These are phyloP conservation scores for Vulpes lagopus DNA, from an alignment of 2,113 vertebrate genomes.

Conservation along the genomic window DNA sequence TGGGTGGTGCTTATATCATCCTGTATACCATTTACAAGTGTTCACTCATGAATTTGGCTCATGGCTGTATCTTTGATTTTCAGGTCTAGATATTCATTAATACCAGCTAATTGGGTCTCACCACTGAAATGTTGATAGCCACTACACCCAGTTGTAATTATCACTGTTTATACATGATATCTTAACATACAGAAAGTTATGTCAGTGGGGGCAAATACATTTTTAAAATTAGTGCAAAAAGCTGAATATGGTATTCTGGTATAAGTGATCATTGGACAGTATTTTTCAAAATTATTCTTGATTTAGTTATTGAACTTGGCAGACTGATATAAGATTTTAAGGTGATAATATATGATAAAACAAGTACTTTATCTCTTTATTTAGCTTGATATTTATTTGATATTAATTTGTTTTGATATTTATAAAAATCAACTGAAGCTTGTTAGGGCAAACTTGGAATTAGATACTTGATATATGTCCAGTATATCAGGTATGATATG, in stretches of 20 bases:
- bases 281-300: not conserved
- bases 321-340: conserved; percentile 45
- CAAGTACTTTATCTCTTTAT: conserved; percentile 1
- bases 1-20: not conserved
- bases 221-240: conserved; percentile 38
- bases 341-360: conserved; percentile 30
- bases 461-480: not conserved
- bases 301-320: not conserved
- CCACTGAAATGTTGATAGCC: conserved; percentile 19
- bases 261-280: not conserved
- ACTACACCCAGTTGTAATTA: conserved; percentile 25
- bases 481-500: not conserved
- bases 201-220: not conserved
- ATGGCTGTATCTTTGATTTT: conserved; percentile 59
- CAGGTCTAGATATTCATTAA: not conserved
- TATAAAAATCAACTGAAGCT: not conserved
- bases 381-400: not conserved
- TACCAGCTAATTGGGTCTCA: not conserved
- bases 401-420: not conserved
- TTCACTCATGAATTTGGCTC: conserved; percentile 35
- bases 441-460: conserved; percentile 33
- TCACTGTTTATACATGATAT: not conserved
- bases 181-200: conserved; percentile 11
- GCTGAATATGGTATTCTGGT: conserved; percentile 41
- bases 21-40: not conserved